These are phyloP conservation scores for Empidonax traillii DNA, from an alignment of 2,113 vertebrate species.

Conservation along the genomic window DNA sequence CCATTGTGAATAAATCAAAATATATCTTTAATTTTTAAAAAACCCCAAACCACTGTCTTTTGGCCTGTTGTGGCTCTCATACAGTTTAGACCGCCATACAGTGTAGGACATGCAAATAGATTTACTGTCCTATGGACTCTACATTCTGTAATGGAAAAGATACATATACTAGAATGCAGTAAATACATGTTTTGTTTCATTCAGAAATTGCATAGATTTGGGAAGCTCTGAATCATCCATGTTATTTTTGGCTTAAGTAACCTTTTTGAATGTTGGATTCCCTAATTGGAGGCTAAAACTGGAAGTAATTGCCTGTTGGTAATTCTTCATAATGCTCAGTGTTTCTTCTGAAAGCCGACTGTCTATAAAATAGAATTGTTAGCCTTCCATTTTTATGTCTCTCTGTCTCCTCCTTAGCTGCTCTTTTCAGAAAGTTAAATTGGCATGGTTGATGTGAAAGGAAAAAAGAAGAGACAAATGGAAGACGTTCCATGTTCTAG, in stretches of 20 bases:
- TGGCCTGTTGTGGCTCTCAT: not conserved
- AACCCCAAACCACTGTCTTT: not conserved
- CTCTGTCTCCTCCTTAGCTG: not conserved
- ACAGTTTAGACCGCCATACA: not conserved
- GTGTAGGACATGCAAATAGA: not conserved
- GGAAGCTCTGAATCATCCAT: not conserved
- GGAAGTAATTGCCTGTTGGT: not conserved
- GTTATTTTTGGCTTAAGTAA: not conserved
- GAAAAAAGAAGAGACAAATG: not conserved
- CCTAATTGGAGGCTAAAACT: not conserved
- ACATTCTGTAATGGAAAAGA: not conserved
- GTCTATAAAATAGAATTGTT: not conserved
- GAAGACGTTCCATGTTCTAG: not conserved
- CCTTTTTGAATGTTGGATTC: not conserved
- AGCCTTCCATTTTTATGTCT: not conserved
- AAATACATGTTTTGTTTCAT: not conserved
- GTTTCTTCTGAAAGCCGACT: not conserved
- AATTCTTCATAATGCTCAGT: not conserved
- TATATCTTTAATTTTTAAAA: not conserved
- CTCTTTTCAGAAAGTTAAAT: not conserved
- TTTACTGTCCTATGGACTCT: not conserved
- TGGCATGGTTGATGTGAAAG: not conserved
- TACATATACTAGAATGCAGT: not conserved
- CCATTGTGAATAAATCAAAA: not conserved
- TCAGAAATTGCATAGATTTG: not conserved